phyloP scores from a whole-genome alignment of 2,888 invertebrate genomes.

The Meliscaeva auricollis region DNA sequence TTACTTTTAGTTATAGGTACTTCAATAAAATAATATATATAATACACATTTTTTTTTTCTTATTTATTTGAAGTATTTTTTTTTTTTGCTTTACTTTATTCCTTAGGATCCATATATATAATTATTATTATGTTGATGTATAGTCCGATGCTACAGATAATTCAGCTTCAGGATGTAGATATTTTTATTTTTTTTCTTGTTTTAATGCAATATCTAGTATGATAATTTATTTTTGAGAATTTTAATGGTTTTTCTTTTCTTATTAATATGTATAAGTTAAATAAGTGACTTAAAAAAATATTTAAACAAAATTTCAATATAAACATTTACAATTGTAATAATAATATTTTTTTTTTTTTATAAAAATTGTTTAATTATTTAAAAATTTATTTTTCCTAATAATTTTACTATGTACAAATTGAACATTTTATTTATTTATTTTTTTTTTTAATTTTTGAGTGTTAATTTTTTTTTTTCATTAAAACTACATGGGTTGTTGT shows the following conservation, averaged over 20 bases:
- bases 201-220: conserved; percentile 42
- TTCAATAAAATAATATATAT: conserved; percentile 68
- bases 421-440: conserved; percentile 42
- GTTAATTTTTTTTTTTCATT: conserved; percentile 38
- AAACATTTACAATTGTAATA: conserved; percentile 73
- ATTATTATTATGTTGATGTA: conserved; percentile 43
- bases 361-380: conserved; percentile 59
- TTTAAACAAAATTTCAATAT: conserved; percentile 67
- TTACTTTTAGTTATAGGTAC: conserved; percentile 64
- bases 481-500: conserved; percentile 69
- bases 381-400: conserved; percentile 77
- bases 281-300: conserved; percentile 76
- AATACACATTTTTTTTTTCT: conserved; percentile 78
- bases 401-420: conserved; percentile 77
- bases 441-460: conserved; percentile 56
- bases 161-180: conserved; percentile 61
- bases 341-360: conserved; percentile 29
- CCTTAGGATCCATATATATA: conserved; percentile 64
- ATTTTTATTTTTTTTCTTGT: conserved; percentile 33
- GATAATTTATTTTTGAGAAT: conserved; percentile 79
- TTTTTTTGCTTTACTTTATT: conserved; percentile 46
- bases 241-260: conserved; percentile 77
- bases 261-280: conserved; percentile 76
- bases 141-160: conserved; percentile 70
- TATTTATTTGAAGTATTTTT: conserved; percentile 75